A percentile compares a stretch with the other conserved stretches of the same genome.
These are phyloP conservation scores for Brevimyrus niger DNA, from an alignment of 2,113 vertebrate species.

Conservation along the genomic window DNA sequence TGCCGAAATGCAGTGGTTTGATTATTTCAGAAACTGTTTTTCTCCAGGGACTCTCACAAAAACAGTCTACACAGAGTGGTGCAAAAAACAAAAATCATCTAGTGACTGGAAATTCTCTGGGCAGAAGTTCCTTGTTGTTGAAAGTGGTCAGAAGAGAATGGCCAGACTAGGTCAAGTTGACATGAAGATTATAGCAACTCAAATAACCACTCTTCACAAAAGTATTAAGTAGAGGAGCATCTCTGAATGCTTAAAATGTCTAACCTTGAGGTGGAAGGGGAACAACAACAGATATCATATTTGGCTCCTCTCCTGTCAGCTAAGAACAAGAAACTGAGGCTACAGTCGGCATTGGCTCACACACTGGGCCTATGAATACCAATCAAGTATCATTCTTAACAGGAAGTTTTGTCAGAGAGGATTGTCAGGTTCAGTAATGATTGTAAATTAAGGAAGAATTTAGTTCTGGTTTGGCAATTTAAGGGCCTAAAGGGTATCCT, in stretches of 20 bases:
- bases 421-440: neutral
- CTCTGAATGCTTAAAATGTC: neutral
- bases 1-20: neutral
- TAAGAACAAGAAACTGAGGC: neutral
- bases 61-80: neutral
- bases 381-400: neutral
- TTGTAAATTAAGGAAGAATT: neutral
- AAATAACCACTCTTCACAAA: neutral
- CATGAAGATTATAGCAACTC: neutral
- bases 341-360: neutral
- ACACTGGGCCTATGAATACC: neutral
- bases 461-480: neutral
- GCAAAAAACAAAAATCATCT: neutral
- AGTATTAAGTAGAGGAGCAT: neutral
- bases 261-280: no score
- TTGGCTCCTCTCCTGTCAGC: neutral
- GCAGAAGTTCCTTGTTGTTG: neutral
- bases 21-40: neutral
- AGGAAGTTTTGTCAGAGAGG: neutral
- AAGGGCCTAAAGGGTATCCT: neutral
- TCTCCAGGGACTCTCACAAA: neutral
- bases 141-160: neutral
- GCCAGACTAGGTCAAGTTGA: neutral
- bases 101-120: neutral
- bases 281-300: neutral